phyloP scores from a whole-genome alignment of 2,113 vertebrate species.

The Peucedramus taeniatus region DNA sequence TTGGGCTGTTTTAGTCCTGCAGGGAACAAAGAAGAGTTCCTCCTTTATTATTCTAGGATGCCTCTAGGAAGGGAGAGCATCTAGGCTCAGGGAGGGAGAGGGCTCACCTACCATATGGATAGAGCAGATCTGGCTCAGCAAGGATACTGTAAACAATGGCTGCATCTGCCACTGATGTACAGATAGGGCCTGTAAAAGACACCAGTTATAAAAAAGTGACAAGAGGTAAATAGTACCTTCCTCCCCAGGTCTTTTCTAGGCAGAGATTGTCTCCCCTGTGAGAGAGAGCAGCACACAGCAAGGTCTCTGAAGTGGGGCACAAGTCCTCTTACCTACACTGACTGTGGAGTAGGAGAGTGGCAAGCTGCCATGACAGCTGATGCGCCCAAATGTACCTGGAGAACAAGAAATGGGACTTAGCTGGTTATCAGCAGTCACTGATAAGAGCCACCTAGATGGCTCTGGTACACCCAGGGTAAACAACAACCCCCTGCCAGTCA shows the following conservation, averaged over 20 bases:
- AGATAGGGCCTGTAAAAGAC: conserved; percentile 57
- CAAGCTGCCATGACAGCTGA: conserved; percentile 42
- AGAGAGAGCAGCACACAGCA: not conserved
- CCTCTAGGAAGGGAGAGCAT: not conserved
- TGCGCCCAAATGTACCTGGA: conserved; percentile 65
- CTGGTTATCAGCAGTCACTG: not conserved
- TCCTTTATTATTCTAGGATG: not conserved
- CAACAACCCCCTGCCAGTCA: not conserved
- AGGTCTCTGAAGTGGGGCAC: not conserved
- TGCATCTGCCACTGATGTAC: conserved; percentile 60
- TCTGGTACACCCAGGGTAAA: not conserved
- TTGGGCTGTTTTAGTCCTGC: conserved; percentile 62
- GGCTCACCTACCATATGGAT: conserved; percentile 52
- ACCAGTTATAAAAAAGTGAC: not conserved
- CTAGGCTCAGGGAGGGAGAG: not conserved
- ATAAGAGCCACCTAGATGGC: not conserved
- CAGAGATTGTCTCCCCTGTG: not conserved
- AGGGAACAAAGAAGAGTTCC: not conserved
- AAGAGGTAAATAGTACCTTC: not conserved
- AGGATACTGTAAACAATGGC: conserved; percentile 61
- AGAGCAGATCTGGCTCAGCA: conserved; percentile 49
- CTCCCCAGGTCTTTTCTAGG: not conserved
- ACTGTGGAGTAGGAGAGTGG: conserved; percentile 62
- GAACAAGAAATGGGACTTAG: not conserved
- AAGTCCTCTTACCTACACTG: conserved; percentile 42